These are phyloP conservation scores for Cossypha dichroa DNA, from an alignment of 2,797 vertebrate species.

Conservation along the genomic window DNA sequence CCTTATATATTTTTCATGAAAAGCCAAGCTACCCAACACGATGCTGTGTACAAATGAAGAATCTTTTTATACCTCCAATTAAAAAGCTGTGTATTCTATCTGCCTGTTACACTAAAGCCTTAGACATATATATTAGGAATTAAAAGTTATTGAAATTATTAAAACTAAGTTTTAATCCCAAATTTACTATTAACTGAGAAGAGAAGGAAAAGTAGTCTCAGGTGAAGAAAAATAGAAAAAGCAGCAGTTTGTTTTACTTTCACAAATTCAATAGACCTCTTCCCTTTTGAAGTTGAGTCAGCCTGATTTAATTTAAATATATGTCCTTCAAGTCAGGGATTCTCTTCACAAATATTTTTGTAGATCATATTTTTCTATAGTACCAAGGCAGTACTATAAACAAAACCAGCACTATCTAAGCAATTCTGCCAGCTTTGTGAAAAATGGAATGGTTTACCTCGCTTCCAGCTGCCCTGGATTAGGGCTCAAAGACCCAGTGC, in stretches of 20 bases:
- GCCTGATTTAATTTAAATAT: neutral
- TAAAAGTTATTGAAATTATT: neutral
- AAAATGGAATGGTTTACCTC: neutral
- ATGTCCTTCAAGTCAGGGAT: neutral
- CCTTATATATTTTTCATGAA: neutral
- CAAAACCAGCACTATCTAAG: neutral
- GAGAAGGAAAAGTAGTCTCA: neutral
- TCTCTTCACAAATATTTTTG: neutral
- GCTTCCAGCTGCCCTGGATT: neutral
- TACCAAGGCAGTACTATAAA: neutral
- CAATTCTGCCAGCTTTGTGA: neutral
- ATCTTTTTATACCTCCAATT: neutral
- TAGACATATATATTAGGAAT: neutral
- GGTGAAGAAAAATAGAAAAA: neutral
- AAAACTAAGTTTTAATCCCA: neutral
- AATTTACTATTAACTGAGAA: neutral
- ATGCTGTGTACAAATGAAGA: neutral
- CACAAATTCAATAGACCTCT: neutral
- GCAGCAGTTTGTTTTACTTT: neutral
- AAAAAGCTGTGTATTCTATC: rapidly evolving
- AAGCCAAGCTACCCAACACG: neutral
- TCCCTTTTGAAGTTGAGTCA: neutral
- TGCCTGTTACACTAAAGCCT: neutral
- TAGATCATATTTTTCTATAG: neutral
- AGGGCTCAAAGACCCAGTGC: neutral